Conservation (phyloP, 1,140 invertebrate species). For the Drosophila pruinosa region DNA sequence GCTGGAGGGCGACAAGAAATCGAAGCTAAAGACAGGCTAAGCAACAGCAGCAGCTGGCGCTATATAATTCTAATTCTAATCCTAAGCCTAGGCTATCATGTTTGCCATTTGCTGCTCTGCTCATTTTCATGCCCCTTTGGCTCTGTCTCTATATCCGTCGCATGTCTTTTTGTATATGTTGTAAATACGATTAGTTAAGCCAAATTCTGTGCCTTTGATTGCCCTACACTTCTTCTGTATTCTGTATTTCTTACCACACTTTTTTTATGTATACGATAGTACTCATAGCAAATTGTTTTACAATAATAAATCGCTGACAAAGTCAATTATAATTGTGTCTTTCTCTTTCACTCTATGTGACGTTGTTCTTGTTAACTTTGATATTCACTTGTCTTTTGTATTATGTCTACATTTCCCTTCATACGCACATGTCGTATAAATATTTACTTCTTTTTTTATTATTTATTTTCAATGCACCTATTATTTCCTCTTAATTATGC, state of each 20-base stretch:
- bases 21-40: constrained; percentile 48
- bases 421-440: too few species aligned
- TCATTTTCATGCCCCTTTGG: constrained; percentile 3
- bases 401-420: too few species aligned
- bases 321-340: neutral
- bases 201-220: neutral
- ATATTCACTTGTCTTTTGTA: neutral
- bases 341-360: neutral
- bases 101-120: constrained; percentile 22
- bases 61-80: too few species aligned
- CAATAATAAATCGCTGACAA: constrained; percentile 16
- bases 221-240: neutral
- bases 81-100: neutral
- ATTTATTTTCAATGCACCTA: too few species aligned
- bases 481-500: too few species aligned
- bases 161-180: constrained; percentile 22
- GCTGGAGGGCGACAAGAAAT: constrained; percentile 17
- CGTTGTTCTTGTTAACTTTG: neutral
- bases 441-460: too few species aligned
- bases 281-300: constrained; percentile 24
- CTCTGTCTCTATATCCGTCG: neutral
- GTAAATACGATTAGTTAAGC: constrained; percentile 38
- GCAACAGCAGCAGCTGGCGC: neutral
- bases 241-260: neutral
- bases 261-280: constrained; percentile 8